A percentile compares a stretch with the other conserved stretches of the same genome.
These are phyloP conservation scores for Tetragonula clypearis DNA, from an alignment of 1,140 invertebrate genomes.

Conservation along the genomic window DNA sequence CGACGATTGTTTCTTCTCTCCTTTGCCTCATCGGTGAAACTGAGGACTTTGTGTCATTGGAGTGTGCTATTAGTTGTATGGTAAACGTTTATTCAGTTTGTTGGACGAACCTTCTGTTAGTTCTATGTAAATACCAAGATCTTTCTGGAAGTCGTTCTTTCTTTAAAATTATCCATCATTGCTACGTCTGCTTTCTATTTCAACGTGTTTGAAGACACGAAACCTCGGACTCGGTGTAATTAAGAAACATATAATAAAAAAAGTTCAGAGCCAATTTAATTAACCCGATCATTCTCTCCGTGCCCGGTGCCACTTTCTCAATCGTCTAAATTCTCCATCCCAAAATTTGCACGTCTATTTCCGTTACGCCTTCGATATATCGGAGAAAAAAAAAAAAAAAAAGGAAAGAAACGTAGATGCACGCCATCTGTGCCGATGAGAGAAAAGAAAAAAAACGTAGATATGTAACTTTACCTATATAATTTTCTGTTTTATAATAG, in stretches of 20 bases:
- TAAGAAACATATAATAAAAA: background rate
- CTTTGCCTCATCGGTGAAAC: background rate
- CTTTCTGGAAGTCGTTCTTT: background rate
- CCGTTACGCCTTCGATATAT: background rate
- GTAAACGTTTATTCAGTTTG: conserved; percentile 6
- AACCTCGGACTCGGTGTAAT: background rate
- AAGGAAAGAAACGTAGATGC: background rate
- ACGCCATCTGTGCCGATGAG: background rate
- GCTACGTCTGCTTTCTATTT: conserved; percentile 21
- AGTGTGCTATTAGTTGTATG: background rate
- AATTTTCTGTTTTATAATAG: background rate
- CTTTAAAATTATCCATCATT: conserved; percentile 4
- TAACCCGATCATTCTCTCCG: too few relatives aligned
- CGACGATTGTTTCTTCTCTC: background rate
- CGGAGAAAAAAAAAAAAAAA: rapidly evolving
- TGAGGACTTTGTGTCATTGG: background rate
- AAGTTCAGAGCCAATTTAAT: too few relatives aligned
- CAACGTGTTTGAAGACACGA: background rate
- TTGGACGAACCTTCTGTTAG: conserved; percentile 18
- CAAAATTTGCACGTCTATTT: background rate
- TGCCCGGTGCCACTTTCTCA: background rate
- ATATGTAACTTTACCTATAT: background rate
- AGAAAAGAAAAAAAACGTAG: background rate
- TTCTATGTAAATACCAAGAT: conserved; percentile 18
- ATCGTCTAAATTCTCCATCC: background rate